Evolutionary conservation across 2,113 vertebrate genomes (phyloP).

Genomic region (Balaenoptera acutorostrata): DNA sequence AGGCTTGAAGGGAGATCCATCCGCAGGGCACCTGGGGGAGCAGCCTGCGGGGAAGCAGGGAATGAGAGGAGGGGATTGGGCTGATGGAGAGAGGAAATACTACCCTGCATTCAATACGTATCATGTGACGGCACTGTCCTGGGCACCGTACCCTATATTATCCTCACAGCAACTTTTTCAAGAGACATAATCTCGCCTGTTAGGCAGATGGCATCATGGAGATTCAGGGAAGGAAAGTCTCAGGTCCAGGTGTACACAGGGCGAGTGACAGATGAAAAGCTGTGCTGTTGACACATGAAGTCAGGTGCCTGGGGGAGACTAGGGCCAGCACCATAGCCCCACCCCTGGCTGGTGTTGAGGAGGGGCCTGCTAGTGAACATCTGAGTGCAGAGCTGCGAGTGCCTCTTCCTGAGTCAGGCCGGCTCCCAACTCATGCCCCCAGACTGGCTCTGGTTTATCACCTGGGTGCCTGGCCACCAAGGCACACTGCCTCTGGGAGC

Average conservation of each 20-base stretch:
- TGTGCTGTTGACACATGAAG: too few species aligned
- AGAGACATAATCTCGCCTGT: background rate
- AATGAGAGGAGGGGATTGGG: rapidly evolving
- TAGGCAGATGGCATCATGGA: background rate
- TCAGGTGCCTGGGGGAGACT: background rate
- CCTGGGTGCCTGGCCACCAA: too few species aligned
- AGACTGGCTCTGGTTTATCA: background rate
- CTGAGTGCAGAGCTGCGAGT: rapidly evolving
- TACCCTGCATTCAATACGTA: too few species aligned
- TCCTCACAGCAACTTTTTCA: background rate
- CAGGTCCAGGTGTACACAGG: background rate
- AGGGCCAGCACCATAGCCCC: too few species aligned
- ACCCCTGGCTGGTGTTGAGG: too few species aligned
- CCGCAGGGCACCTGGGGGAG: background rate
- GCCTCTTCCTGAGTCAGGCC: background rate
- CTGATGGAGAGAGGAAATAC: background rate
- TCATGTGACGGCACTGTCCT: rapidly evolving
- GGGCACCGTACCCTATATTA: too few species aligned
- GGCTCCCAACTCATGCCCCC: background rate
- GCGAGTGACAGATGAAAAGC: background rate
- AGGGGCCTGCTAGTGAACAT: background rate
- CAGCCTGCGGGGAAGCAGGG: background rate
- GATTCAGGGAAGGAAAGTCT: background rate
- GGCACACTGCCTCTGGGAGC: background rate
- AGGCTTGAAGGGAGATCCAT: background rate